phyloP scores from a whole-genome alignment of 2,797 vertebrate genomes.

The Poecilia velifera region DNA sequence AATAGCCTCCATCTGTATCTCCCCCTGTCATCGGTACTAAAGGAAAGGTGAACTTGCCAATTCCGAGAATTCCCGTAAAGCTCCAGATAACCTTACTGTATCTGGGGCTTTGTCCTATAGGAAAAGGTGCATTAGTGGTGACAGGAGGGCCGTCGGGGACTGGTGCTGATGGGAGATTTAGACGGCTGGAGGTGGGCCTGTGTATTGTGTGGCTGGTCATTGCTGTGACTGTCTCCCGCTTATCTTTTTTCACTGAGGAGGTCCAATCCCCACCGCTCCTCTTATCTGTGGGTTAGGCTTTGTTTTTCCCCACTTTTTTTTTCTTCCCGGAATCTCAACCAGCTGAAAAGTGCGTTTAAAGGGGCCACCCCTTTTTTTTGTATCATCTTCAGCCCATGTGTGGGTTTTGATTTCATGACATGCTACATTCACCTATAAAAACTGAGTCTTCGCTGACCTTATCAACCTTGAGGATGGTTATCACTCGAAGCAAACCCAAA shows the following conservation, averaged over 20 bases:
- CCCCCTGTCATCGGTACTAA: constrained; percentile 79
- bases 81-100: constrained; percentile 82
- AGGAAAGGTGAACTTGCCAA: constrained; percentile 85
- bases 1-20: constrained; percentile 77
- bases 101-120: constrained; percentile 75
- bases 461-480: constrained; percentile 49
- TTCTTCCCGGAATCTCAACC: constrained; percentile 78
- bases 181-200: constrained; percentile 76
- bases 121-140: constrained; percentile 84
- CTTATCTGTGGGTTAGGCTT: constrained; percentile 72
- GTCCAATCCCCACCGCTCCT: constrained; percentile 58
- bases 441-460: constrained; percentile 44
- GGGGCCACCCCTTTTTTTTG: constrained; percentile 43
- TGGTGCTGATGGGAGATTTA: constrained; percentile 75
- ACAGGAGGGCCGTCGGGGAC: constrained; percentile 79
- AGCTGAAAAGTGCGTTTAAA: constrained; percentile 45
- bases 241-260: constrained; percentile 77
- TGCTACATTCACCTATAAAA: constrained; percentile 50
- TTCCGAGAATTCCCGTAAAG: constrained; percentile 82
- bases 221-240: constrained; percentile 81
- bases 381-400: constrained; percentile 54
- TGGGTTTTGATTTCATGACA: constrained; percentile 67
- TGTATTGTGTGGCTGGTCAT: constrained; percentile 81
- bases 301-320: constrained; percentile 40
- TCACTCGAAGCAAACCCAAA: constrained; percentile 32